phyloP scores from a whole-genome alignment of 2,113 vertebrate genomes.

The Hyla sarda region DNA sequence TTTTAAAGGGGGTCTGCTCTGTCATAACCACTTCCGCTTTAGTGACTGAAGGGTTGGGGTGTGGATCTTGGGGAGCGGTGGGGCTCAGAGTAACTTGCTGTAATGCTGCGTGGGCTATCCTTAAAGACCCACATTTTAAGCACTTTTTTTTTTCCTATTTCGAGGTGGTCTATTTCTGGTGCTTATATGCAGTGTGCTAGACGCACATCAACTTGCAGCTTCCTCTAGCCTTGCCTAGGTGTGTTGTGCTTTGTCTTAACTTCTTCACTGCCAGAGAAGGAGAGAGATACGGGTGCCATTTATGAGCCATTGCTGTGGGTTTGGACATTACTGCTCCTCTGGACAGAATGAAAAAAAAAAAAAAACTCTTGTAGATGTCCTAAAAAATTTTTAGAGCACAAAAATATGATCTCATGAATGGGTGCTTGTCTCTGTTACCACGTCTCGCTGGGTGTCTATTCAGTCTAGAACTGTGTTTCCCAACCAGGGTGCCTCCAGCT shows the following conservation, averaged over 20 bases:
- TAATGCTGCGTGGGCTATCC: slow-evolving; percentile 40
- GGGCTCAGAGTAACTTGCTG: slow-evolving; percentile 1
- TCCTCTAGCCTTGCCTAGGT: slow-evolving; percentile 21
- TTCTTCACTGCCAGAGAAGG: slow-evolving; percentile 38
- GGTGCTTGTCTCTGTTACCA: not conserved
- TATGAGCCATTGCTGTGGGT: not conserved
- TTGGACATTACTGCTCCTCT: not conserved
- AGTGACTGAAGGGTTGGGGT: not conserved
- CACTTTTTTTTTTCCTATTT: slow-evolving; percentile 52
- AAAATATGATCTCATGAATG: not conserved
- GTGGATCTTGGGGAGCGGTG: not conserved
- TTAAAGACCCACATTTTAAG: slow-evolving; percentile 12
- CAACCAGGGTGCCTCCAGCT: too few species aligned
- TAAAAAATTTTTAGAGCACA: slow-evolving; percentile 4
- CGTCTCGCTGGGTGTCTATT: not conserved
- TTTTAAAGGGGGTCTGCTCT: not conserved
- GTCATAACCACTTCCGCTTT: not conserved
- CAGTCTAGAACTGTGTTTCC: too few species aligned
- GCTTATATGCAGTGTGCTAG: slow-evolving; percentile 20
- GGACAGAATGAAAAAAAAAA: not conserved
- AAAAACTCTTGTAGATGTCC: not conserved
- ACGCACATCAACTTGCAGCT: slow-evolving; percentile 3
- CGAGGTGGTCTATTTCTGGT: slow-evolving; percentile 40
- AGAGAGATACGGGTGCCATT: not conserved
- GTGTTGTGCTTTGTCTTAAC: slow-evolving; percentile 5